Evolutionary conservation across 2,888 invertebrate species (phyloP).

Genomic region (Mesochorus sp.): DNA sequence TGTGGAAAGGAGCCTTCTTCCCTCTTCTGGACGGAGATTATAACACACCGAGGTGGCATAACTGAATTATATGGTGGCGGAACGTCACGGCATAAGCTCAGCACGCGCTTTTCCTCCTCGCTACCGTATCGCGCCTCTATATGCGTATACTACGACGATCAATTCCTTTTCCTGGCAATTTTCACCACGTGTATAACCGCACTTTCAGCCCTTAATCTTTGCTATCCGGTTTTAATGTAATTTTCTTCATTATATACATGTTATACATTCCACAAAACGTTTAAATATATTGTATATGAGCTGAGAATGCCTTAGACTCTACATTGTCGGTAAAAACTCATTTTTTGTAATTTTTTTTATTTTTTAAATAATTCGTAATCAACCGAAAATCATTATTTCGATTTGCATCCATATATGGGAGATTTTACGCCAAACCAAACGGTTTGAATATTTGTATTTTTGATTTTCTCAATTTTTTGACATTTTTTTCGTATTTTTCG

Average conservation of each 20-base stretch:
- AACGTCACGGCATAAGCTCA: constrained; percentile 32
- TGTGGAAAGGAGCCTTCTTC: constrained; percentile 15
- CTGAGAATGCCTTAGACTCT: constrained; percentile 4
- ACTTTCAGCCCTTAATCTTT: constrained; percentile 52
- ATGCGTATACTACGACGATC: constrained; percentile 1
- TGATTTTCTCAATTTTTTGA: too few relatives aligned
- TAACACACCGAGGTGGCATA: constrained; percentile 16
- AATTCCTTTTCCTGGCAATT: constrained; percentile 24
- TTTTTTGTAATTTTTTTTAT: too few relatives aligned
- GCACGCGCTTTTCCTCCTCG: constrained; percentile 41
- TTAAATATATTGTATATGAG: not conserved
- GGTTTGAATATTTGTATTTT: too few relatives aligned
- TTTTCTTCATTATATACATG: constrained; percentile 38
- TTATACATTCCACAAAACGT: not conserved
- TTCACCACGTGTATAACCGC: constrained; percentile 15
- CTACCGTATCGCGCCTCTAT: not conserved
- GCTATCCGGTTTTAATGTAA: constrained; percentile 56
- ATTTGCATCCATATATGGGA: too few relatives aligned
- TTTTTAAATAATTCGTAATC: too few relatives aligned
- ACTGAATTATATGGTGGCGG: constrained; percentile 39
- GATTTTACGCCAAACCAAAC: too few relatives aligned
- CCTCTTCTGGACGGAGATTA: constrained; percentile 21
- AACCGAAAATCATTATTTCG: too few relatives aligned
- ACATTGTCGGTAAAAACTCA: too few relatives aligned
- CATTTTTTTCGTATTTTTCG: too few relatives aligned